Evolutionary conservation across 2,113 vertebrate species (phyloP).

Genomic region (Galemys pyrenaicus): DNA sequence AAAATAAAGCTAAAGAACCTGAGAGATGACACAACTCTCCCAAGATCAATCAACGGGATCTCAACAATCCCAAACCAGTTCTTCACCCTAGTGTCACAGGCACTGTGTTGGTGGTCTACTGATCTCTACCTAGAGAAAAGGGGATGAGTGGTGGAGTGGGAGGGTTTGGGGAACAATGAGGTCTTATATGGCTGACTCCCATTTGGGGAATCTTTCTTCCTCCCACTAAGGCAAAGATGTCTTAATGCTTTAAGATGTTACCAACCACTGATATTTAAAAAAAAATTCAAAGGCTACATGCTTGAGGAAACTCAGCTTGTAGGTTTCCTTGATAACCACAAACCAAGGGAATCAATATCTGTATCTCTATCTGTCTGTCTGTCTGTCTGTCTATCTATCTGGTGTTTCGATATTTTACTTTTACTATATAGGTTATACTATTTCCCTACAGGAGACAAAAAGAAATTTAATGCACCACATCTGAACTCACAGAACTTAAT

Average conservation of each 20-base stretch:
- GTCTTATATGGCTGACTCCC: background rate
- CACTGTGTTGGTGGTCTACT: background rate
- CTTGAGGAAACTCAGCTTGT: background rate
- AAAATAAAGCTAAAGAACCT: background rate
- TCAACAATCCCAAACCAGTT: background rate
- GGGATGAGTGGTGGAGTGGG: background rate
- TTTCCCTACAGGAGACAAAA: too few relatives aligned
- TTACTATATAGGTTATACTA: too few relatives aligned
- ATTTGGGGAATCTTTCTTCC: background rate
- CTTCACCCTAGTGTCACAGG: too few relatives aligned
- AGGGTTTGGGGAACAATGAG: background rate
- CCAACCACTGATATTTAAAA: background rate
- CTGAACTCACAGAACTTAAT: background rate
- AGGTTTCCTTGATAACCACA: background rate
- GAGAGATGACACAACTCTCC: background rate
- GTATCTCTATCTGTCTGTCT: too few relatives aligned
- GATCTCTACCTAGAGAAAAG: background rate
- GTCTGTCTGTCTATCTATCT: too few relatives aligned
- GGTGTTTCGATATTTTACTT: too few relatives aligned
- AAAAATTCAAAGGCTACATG: background rate
- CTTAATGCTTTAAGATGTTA: background rate
- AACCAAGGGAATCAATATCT: background rate
- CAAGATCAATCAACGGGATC: background rate
- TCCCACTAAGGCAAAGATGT: background rate
- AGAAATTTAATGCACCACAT: too few relatives aligned